phyloP scores from a whole-genome alignment of 1,140 invertebrate genomes.

The Bicyclus anynana region DNA sequence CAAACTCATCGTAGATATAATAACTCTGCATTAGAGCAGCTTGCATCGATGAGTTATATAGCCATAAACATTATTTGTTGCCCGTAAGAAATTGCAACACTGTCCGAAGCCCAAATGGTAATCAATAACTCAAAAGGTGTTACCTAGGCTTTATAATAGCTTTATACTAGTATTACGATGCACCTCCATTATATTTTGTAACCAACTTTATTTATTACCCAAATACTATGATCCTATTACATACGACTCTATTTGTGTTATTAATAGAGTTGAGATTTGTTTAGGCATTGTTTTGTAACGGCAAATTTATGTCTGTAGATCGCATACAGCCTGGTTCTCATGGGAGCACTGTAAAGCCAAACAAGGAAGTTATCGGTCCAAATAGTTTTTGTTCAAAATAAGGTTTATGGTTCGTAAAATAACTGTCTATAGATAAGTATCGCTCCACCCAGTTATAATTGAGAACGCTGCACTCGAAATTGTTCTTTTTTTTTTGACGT shows the following conservation, averaged over 20 bases:
- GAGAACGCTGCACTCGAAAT: too few relatives aligned
- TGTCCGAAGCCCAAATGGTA: constrained; percentile 19
- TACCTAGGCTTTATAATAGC: constrained; percentile 28
- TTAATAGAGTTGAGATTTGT: constrained; percentile 7
- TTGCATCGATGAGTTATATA: constrained; percentile 20
- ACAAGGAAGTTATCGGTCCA: constrained; percentile 13
- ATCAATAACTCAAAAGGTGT: constrained; percentile 35
- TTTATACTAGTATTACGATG: constrained; percentile 27
- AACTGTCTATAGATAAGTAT: neutral
- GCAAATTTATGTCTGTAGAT: constrained; percentile 20
- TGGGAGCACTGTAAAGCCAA: constrained; percentile 24
- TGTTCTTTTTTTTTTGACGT: too few relatives aligned
- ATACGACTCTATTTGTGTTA: neutral
- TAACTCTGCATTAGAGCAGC: neutral
- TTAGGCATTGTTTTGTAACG: neutral
- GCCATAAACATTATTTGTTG: constrained; percentile 25
- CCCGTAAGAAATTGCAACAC: constrained; percentile 24
- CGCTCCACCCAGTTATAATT: too few relatives aligned
- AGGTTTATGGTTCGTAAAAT: neutral
- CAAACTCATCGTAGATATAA: neutral
- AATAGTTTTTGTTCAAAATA: constrained; percentile 26
- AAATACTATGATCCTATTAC: constrained; percentile 1
- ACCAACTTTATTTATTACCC: constrained; percentile 16
- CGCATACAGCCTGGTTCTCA: constrained; percentile 27
- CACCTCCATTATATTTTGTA: constrained; percentile 26